These are phyloP conservation scores for Paguma larvata DNA, from an alignment of 2,797 vertebrate genomes.

Conservation along the genomic window DNA sequence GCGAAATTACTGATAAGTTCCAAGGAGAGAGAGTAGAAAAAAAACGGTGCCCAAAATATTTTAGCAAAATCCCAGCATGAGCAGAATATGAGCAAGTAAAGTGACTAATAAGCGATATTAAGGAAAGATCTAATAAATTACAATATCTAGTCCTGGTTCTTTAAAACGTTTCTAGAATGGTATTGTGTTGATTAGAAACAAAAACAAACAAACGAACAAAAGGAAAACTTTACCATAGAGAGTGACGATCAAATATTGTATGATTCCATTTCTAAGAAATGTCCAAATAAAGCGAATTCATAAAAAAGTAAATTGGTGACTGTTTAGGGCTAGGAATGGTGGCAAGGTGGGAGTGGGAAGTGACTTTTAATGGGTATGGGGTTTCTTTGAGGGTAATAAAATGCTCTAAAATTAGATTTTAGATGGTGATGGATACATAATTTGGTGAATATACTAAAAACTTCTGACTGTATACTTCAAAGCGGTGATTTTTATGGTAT, in stretches of 20 bases:
- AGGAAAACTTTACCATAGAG: not conserved
- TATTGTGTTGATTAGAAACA: not conserved
- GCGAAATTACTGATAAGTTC: not conserved
- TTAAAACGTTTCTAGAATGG: not conserved
- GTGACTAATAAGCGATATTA: not conserved
- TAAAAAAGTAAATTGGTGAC: not conserved
- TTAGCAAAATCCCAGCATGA: not conserved
- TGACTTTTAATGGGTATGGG: not conserved
- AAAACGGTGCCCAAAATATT: not conserved
- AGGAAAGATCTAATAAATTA: not conserved
- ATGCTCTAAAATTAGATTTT: not conserved
- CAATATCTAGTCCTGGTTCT: not conserved
- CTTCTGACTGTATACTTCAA: not conserved
- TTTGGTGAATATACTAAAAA: not conserved
- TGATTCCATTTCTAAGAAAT: not conserved
- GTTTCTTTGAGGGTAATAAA: not conserved
- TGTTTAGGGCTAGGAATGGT: not conserved
- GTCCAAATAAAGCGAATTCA: not conserved
- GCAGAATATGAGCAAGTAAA: not conserved
- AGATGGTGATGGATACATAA: not conserved
- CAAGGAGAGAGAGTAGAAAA: not conserved
- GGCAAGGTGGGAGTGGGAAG: not conserved
- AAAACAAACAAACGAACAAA: not conserved
- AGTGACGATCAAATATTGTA: not conserved
- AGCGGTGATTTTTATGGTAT: not conserved